Evolutionary conservation across 2,888 invertebrate genomes (phyloP), one percentile per base, ranked within the genome.

Genomic region (Lingula anatina): DNA sequence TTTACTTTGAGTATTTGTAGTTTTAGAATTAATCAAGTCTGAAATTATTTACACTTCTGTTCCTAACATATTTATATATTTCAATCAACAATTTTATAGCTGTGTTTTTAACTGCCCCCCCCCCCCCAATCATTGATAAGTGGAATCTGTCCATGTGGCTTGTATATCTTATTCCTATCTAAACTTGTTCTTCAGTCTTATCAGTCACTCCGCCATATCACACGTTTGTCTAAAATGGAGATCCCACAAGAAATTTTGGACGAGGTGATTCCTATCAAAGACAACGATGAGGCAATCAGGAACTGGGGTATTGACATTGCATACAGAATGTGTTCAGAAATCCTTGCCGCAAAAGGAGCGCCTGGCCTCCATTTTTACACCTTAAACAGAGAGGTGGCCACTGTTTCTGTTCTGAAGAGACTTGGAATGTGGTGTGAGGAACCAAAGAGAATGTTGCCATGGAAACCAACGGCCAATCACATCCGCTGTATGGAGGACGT

Each of bases 201-300:
- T 60, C 79, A 81, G 51, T 81, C 82, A 2, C 73, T 86, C 23
- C 66, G 79, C 7, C 81, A 82, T 59, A 83, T 86, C 64, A 79
- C 81, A 2, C 80, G 79, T 47, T 79, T 86, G 23, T 88, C 88
- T 53, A 82, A 83, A 66, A 78, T 90, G 27, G 81, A 82, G 50
- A 81, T 89, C 15, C 86, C 89, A 0, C 64, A 81, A 35, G 79
- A 81, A 56, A 80, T 89, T 44, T 70, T 83, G 20, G 74, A 82
- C 42, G 77, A 80, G 43, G 75, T 88, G 23, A 77, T 81, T 50
- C 78, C 79, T 18, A 80, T 85, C 45, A 81, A 83, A 64, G 79
- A 83, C 57, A 81, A 85, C 63, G 81, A 83, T 47, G 81, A 82
- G 52, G 81, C 82, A 2, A 80, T 85, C 38, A 70, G 77, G 35